A percentile compares a stretch with the other conserved stretches of the same genome.
These are phyloP conservation scores for Amazona vittata DNA, from an alignment of 2,113 vertebrate genomes.

Conservation along the genomic window DNA sequence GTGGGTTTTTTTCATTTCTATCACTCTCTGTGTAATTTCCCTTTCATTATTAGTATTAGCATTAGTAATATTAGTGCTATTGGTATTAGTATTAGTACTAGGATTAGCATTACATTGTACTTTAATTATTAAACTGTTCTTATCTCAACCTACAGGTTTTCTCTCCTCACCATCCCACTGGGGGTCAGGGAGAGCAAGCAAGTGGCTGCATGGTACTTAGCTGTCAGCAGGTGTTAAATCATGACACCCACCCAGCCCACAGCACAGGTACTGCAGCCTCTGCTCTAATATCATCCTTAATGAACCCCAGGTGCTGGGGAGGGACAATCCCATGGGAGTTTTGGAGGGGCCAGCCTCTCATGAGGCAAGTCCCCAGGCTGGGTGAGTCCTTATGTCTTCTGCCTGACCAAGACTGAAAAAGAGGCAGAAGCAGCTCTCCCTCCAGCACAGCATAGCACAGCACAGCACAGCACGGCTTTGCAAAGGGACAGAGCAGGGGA, in stretches of 20 bases:
- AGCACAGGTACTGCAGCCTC: fast-evolving
- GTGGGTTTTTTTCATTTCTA: background rate
- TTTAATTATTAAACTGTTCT: background rate
- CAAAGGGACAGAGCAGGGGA: background rate
- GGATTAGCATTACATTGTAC: background rate
- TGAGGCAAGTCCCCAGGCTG: background rate
- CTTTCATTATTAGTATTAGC: background rate
- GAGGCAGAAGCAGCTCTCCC: background rate
- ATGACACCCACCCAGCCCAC: background rate
- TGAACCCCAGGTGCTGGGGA: no score
- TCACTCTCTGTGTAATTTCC: background rate
- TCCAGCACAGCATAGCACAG: background rate
- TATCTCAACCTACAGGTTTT: background rate
- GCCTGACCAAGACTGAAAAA: background rate
- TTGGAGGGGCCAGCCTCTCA: background rate
- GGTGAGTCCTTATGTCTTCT: background rate
- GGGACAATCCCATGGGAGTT: background rate
- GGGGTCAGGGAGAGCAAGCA: background rate
- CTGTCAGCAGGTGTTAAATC: background rate
- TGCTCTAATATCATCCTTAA: no score
- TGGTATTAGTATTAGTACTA: background rate
- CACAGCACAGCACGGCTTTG: background rate
- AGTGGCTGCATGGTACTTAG: background rate
- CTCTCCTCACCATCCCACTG: background rate
- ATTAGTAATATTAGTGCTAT: background rate